phyloP scores from a whole-genome alignment of 2,888 invertebrate species.

The Eupithecia subumbrata region DNA sequence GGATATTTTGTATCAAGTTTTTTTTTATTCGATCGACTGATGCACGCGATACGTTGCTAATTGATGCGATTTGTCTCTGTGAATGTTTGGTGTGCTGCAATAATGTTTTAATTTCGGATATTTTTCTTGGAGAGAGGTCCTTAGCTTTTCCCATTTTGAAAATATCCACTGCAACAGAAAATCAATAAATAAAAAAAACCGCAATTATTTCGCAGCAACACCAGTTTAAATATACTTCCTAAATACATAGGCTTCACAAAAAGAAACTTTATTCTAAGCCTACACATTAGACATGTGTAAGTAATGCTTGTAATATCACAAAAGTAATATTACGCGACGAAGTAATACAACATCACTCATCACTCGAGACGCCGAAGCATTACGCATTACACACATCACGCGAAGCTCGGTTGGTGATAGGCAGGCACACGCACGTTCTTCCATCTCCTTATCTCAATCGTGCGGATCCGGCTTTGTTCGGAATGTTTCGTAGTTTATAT shows the following conservation, averaged over 20 bases:
- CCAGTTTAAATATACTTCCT: constrained; percentile 6
- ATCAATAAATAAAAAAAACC: too few relatives aligned
- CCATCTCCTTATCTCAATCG: too few relatives aligned
- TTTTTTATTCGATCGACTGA: constrained; percentile 2
- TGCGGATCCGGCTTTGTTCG: too few relatives aligned
- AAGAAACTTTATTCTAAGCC: constrained; percentile 2
- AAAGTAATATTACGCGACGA: too few relatives aligned
- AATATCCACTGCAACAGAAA: constrained; percentile 6
- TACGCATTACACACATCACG: too few relatives aligned
- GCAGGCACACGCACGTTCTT: too few relatives aligned
- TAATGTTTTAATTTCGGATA: constrained; percentile 2
- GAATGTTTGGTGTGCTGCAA: constrained; percentile 6
- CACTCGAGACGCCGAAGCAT: too few relatives aligned
- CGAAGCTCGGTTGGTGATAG: too few relatives aligned
- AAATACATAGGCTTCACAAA: not conserved
- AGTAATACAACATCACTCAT: too few relatives aligned
- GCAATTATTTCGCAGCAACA: not conserved
- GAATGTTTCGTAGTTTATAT: too few relatives aligned
- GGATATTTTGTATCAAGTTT: constrained; percentile 3
- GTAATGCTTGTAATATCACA: too few relatives aligned
- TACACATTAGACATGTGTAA: too few relatives aligned
- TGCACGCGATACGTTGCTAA: constrained; percentile 5
- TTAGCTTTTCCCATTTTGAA: constrained; percentile 6
- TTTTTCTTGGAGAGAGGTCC: constrained; percentile 8
- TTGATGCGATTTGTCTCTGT: constrained; percentile 3